Conservation (phyloP, 2,888 invertebrate species). For the Dusona sp. region DNA sequence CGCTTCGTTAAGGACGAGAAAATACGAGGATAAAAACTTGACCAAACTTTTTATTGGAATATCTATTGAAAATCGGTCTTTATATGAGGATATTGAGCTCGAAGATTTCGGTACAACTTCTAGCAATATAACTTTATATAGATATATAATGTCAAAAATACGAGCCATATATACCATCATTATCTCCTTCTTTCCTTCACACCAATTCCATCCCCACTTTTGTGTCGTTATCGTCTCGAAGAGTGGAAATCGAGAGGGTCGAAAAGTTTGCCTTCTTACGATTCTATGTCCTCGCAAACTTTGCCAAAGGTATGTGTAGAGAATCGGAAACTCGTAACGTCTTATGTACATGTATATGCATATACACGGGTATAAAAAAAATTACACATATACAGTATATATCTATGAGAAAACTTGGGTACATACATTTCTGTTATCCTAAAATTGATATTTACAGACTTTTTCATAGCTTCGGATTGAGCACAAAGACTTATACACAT, state of each 20-base stretch:
- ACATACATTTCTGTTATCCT: constrained; percentile 19
- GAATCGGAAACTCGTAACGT: constrained; percentile 36
- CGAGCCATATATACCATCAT: background rate
- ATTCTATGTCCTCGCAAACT: constrained; percentile 29
- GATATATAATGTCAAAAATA: constrained; percentile 4
- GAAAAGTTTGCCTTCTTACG: constrained; percentile 51
- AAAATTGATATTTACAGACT: constrained; percentile 65
- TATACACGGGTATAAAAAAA: background rate
- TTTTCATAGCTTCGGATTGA: constrained; percentile 23
- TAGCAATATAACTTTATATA: constrained; percentile 8
- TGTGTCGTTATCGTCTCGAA: constrained; percentile 23
- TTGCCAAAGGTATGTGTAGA: constrained; percentile 37
- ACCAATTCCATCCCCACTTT: constrained; percentile 20
- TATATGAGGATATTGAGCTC: constrained; percentile 52
- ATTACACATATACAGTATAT: background rate
- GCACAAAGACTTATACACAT: background rate
- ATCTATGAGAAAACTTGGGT: constrained; percentile 24
- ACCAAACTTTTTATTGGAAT: constrained; percentile 57
- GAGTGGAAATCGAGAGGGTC: constrained; percentile 57
- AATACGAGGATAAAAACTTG: constrained; percentile 23
- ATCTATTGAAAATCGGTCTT: constrained; percentile 60
- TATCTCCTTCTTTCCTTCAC: constrained; percentile 1
- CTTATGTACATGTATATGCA: background rate
- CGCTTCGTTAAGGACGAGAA: constrained; percentile 16
- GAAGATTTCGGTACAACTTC: constrained; percentile 53